Conservation (phyloP, 2,113 vertebrate species). For the Otis tarda region DNA sequence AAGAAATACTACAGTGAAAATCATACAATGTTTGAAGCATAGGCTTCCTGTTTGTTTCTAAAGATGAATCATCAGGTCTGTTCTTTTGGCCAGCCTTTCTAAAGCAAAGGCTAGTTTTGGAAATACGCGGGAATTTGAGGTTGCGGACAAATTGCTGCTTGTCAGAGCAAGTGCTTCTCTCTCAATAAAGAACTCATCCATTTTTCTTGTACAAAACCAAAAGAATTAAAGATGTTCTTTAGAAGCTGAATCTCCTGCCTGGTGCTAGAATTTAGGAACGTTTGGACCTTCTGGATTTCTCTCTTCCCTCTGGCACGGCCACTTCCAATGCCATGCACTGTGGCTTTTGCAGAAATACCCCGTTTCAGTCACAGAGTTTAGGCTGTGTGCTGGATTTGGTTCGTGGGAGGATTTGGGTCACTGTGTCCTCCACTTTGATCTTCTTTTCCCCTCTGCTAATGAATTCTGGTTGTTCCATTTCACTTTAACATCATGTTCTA, state of each 20-base stretch:
- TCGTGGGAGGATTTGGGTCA: conserved; percentile 52
- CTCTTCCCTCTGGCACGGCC: background rate
- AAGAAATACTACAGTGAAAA: background rate
- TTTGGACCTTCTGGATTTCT: background rate
- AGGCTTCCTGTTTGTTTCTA: background rate
- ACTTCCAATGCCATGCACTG: background rate
- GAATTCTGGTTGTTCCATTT: conserved; percentile 8
- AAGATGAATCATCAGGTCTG: background rate
- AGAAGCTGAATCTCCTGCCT: background rate
- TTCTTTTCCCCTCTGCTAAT: conserved; percentile 29
- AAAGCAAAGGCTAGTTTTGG: background rate
- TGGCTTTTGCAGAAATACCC: background rate
- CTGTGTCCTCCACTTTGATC: conserved; percentile 50
- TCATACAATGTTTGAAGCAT: background rate
- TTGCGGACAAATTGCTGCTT: background rate
- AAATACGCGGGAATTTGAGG: background rate
- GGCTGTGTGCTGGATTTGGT: conserved; percentile 22
- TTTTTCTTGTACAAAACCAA: background rate
- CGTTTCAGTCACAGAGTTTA: background rate
- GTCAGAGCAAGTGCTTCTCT: background rate
- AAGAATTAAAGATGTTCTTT: background rate
- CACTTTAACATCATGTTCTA: background rate
- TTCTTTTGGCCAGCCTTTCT: background rate
- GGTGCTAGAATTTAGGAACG: background rate
- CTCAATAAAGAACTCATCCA: background rate